Base-by-base conservation (phyloP, 2,113 vertebrate species). In the Toxotes chatareus region DNA sequence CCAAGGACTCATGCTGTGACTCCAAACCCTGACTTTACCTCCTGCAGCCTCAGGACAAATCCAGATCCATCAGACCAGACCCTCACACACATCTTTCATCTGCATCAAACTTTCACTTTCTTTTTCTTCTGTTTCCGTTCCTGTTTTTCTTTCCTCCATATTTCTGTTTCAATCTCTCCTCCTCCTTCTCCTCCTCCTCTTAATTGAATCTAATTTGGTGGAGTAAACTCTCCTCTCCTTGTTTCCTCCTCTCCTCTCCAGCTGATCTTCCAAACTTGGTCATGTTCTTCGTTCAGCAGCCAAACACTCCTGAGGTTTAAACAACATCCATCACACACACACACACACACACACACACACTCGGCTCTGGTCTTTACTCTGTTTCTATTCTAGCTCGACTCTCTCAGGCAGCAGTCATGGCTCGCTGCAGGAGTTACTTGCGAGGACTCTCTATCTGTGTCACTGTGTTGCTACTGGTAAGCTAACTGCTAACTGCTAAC, bases 201-300 rank as follows among this genome's bases (percentile, higher is more conserved):
- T 16, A 27, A 27, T 27, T 27, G 1, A 27, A 27, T 27, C 27
- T 27, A 27, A 27, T 27, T 27, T 27, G 27, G 27, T 27, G 27
- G 27, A 27, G 27, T 27, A 27, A 27, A 27, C 14, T 32, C 49
- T 10, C 38, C 8, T 66, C 31, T n/a, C 8, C 46, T 62, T 14
- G 40, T 36, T 27, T 23, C 31, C 21, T 51, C 23, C 17, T 32
- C 44, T 55, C 51, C 23, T 62, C 51, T 47, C 32, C 83, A 85
- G 78, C 77, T 85, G 73, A 82, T 80, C 78, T 89, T 94, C 93
- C 94, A 83, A 95, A 95, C 90, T 94, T 94, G 94, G 93, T 94
- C 92, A 94, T 94, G 93, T 92, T 94, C 93, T 92, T 70, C 68
- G 34, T 79, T 75, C 84, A 71, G 73, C 83, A 88, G 90, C 79